Evolutionary conservation across 1,140 invertebrate genomes (phyloP).

Genomic region (Ceratina calcarata): DNA sequence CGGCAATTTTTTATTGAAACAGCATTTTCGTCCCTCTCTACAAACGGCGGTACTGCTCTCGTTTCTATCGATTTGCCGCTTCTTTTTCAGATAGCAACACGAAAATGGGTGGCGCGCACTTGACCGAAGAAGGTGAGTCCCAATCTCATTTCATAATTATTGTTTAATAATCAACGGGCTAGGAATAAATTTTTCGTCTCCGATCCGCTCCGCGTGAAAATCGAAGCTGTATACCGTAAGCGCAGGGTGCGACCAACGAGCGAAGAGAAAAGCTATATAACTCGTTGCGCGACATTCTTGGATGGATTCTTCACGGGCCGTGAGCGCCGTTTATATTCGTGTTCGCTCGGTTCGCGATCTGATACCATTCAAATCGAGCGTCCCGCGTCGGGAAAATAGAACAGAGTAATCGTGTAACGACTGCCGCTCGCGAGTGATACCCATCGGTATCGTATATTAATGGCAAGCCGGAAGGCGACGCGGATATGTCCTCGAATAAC

Average conservation of each 20-base stretch:
- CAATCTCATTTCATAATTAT: slow-evolving; percentile 5
- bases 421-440: slow-evolving; percentile 43
- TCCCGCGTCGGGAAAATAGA: slow-evolving; percentile 34
- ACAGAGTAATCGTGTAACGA: slow-evolving; percentile 5
- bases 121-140: slow-evolving; percentile 81
- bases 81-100: slow-evolving; percentile 77
- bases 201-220: slow-evolving; percentile 57
- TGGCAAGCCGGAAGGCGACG: slow-evolving; percentile 18
- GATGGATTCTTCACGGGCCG: slow-evolving; percentile 63
- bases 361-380: slow-evolving; percentile 68
- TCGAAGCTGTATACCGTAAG: slow-evolving; percentile 23
- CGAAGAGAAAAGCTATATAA: slow-evolving; percentile 46
- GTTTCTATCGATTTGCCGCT: not conserved
- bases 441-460: slow-evolving; percentile 55
- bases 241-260: slow-evolving; percentile 51
- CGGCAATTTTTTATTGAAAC: too few relatives aligned
- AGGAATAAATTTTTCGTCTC: not conserved
- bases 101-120: slow-evolving; percentile 80
- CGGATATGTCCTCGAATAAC: not conserved
- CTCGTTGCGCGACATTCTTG: slow-evolving; percentile 64
- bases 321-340: slow-evolving; percentile 60
- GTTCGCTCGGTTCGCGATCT: slow-evolving; percentile 46
- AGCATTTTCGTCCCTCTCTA: too few relatives aligned
- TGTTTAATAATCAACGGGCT: not conserved
- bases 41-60: too few relatives aligned